A percentile compares a stretch with the other conserved stretches of the same genome.
These are phyloP conservation scores for Drosophila melanosoma DNA, from an alignment of 2,888 invertebrate species.

Conservation along the genomic window DNA sequence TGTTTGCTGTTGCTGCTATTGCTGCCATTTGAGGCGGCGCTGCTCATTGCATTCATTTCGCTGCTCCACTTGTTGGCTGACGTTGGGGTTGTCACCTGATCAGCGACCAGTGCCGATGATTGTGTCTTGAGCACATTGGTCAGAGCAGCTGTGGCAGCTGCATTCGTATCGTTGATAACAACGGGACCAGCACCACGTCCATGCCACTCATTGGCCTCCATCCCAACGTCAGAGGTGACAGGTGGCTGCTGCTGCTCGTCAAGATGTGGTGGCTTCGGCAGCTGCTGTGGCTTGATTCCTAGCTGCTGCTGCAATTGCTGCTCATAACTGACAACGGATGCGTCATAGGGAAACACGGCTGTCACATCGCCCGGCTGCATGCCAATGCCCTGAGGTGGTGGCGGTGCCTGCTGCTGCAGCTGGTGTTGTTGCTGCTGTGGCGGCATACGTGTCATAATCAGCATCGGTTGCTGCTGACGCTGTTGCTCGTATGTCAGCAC, in stretches of 20 bases:
- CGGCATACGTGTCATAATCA: slow-evolving; percentile 77
- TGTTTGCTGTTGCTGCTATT: slow-evolving; percentile 64
- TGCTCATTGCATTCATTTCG: slow-evolving; percentile 79
- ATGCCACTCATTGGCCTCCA: slow-evolving; percentile 68
- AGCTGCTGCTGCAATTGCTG: slow-evolving; percentile 80
- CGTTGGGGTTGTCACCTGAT: slow-evolving; percentile 36
- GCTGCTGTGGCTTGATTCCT: slow-evolving; percentile 59
- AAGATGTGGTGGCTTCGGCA: slow-evolving; percentile 42
- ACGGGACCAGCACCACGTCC: slow-evolving; percentile 32
- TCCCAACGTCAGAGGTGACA: slow-evolving; percentile 44
- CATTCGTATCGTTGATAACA: slow-evolving; percentile 54
- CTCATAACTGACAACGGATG: slow-evolving; percentile 71
- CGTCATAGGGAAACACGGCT: slow-evolving; percentile 73
- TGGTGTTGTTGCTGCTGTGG: slow-evolving; percentile 51
- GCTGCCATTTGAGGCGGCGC: slow-evolving; percentile 62
- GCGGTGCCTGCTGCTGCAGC: slow-evolving; percentile 41
- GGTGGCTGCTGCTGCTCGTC: slow-evolving; percentile 38
- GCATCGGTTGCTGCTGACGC: slow-evolving; percentile 67
- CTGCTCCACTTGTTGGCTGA: slow-evolving; percentile 80
- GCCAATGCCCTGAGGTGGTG: slow-evolving; percentile 64
- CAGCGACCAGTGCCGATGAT: slow-evolving; percentile 41
- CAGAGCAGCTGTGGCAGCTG: slow-evolving; percentile 69
- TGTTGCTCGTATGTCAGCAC: slow-evolving; percentile 67
- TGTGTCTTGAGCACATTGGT: slow-evolving; percentile 71
- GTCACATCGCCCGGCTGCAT: slow-evolving; percentile 73